Evolutionary conservation across 2,113 vertebrate species (phyloP), one percentile per base, ranked within the genome.

Genomic region (Myodes glareolus): DNA sequence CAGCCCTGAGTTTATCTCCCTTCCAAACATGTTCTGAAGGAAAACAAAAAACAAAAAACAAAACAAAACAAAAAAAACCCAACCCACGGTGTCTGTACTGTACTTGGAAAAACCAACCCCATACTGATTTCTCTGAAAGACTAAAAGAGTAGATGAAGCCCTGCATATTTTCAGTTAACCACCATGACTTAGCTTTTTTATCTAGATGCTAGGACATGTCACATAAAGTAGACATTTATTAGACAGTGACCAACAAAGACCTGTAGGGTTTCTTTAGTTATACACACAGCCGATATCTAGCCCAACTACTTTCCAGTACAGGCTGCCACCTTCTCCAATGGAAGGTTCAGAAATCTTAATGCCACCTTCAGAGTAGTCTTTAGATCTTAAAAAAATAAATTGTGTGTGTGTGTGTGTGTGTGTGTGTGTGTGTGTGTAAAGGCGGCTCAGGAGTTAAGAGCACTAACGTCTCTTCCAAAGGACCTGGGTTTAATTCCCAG

Each of bases 181-280:
- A 96, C 80, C 94, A 92, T 96, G 76, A 85, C 96, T 96, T 87
- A 97, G 90, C 77, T 90, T 75, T 92, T 67, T 94, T 85, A 65
- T 3, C 94, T 88, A 96, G 94, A 67, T 82, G 61, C 84, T 88
- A 76, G 92, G 94, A 88, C 91, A 94, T 95, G 86, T 95, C 87
- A 88, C 10, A 68, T 70, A 58, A 94, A 96, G 11, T 29, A 55
- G 1, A 27, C 10, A 1, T 7, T 31, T n/a, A 2, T 7, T 27
- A 39, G 65, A 80, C 3, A 13, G 47, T 14, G 23, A 9, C 1
- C 11, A 84, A 25, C 16, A 10, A 31, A 29, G 91, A 27, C 5
- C 19, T 39, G 3, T 27, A 78, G 21, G 29, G 27, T 36, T 39
- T 73, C 17, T 73, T 73, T n/a, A 73, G 21, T 4, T 76, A 76